A percentile compares a stretch with the other conserved stretches of the same genome.
These are phyloP conservation scores for Dipodomys spectabilis DNA, from an alignment of 2,113 vertebrate species.

Conservation along the genomic window DNA sequence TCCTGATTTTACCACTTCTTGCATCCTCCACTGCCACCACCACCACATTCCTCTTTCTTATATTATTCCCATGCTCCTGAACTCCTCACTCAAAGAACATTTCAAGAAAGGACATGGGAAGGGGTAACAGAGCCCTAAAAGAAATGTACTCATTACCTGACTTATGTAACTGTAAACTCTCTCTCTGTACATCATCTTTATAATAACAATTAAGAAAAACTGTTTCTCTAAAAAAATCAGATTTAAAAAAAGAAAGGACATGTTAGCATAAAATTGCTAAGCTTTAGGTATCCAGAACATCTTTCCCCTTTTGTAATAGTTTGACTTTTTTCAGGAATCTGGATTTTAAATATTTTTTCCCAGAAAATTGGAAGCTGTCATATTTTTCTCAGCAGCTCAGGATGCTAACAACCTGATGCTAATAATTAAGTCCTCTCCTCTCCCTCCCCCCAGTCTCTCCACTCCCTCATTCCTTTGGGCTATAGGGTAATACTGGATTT, in stretches of 20 bases:
- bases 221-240: too few species aligned
- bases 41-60: background rate
- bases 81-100: background rate
- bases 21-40: too few species aligned
- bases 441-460: background rate
- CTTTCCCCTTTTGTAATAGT: background rate
- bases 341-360: constrained; percentile 22
- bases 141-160: background rate
- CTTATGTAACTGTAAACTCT: background rate
- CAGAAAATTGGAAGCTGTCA: background rate
- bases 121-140: too few species aligned
- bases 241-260: background rate
- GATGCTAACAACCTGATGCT: background rate
- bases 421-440: background rate
- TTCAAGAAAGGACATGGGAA: background rate
- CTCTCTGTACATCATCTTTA: background rate
- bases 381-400: constrained; percentile 27
- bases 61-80: background rate
- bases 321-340: background rate
- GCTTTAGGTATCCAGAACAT: constrained; percentile 4
- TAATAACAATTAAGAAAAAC: background rate
- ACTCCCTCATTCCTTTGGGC: background rate
- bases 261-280: background rate
- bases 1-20: background rate
- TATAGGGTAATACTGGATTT: background rate